Evolutionary conservation across 2,888 invertebrate species (phyloP).

Genomic region (Theodoxus fluviatilis): DNA sequence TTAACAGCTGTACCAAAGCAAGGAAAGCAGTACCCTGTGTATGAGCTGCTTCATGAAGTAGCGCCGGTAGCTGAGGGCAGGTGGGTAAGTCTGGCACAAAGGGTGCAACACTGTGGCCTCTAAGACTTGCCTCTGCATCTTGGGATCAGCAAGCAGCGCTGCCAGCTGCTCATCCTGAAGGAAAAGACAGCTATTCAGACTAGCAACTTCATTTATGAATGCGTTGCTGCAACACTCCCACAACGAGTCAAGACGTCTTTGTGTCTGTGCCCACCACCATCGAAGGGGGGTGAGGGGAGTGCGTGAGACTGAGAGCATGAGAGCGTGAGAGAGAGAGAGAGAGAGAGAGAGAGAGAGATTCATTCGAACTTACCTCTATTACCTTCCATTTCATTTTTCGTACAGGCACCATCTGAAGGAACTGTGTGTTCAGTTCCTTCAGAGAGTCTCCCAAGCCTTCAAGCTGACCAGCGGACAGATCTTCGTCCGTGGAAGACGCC

Average conservation of each 20-base stretch:
- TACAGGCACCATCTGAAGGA: slow-evolving; percentile 57
- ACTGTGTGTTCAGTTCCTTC: slow-evolving; percentile 45
- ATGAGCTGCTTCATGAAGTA: slow-evolving; percentile 54
- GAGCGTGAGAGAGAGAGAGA: too few species aligned
- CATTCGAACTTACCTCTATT: too few species aligned
- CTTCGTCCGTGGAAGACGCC: slow-evolving; percentile 43
- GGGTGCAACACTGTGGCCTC: slow-evolving; percentile 47
- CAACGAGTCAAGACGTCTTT: too few species aligned
- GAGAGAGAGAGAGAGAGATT: too few species aligned
- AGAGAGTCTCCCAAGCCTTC: slow-evolving; percentile 35
- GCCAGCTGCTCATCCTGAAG: slow-evolving; percentile 43
- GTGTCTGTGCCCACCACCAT: too few species aligned
- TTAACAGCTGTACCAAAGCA: too few species aligned
- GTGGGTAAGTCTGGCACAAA: slow-evolving; percentile 48
- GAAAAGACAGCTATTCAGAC: not conserved
- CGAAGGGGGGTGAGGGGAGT: too few species aligned
- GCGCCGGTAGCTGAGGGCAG: slow-evolving; percentile 49
- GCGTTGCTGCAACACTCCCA: not conserved
- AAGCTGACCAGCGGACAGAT: slow-evolving; percentile 25
- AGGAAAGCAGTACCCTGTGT: slow-evolving; percentile 48
- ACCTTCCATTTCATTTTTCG: slow-evolving; percentile 54
- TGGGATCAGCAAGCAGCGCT: slow-evolving; percentile 38
- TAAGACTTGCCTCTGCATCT: slow-evolving; percentile 45
- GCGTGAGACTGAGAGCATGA: too few species aligned
- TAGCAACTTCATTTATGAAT: not conserved